Evolutionary conservation across 2,797 vertebrate genomes (phyloP), one percentile per base, ranked within the genome.

Genomic region (Botia kubotai): DNA sequence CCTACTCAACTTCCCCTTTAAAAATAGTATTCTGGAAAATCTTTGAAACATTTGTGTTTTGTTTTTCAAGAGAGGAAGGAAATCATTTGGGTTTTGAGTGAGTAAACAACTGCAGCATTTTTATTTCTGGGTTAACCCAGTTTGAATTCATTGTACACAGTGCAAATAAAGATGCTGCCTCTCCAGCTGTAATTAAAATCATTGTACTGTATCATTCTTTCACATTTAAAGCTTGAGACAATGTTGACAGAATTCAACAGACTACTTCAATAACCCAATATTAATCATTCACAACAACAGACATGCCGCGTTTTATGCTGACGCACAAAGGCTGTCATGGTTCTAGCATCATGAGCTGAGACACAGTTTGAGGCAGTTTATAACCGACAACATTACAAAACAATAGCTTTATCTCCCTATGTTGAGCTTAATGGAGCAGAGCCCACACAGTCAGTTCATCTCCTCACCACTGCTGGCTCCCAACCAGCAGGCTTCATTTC

Each of bases 381-480:
- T 79, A 79, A 79, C 36, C 50, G 46, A 53, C 46, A 60, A 79
- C 58, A 72, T 6, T 0, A 66, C 58, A 60, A 66, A 26, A 65
- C 58, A 60, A 66, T 46, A 65, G 53, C 33, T 66, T 55, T 66
- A 80, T 80, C 70, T 79, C 67, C 46, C n/a, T 63, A 26, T 72
- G 29, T 46, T 46, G 43, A 46, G 43, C 43, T 46, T 46, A 46
- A 46, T 46, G 43, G 43, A 46, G 43, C 43, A 11, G 62, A 79
- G 69, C 29, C 33, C 6, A 63, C 16, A 63, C 21, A 46, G 29
- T 23, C 67, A 50, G 23, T 58, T 53, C 46, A 26, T 17, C 39
- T 77, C 33, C 36, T 39, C 43, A 69, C 75, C 57, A 69, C 17
- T 70, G 39, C 23, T 72, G 55, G 46, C 16, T 33, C 16, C 21